A percentile compares a stretch with the other conserved stretches of the same genome.
Conservation (phyloP, 2,113 vertebrate genomes). For the Apteryx mantelli region DNA sequence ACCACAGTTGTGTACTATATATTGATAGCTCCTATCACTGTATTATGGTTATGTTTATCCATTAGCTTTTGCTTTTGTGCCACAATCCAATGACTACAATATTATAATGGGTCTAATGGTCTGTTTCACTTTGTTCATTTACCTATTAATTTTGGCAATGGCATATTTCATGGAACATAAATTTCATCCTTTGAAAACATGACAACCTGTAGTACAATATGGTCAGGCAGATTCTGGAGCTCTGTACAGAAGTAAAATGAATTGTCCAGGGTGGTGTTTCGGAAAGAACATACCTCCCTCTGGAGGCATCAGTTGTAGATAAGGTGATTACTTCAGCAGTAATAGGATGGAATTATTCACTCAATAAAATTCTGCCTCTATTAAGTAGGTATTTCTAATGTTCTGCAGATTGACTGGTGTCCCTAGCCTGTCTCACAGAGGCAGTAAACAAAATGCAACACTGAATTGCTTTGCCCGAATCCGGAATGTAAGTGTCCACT, state of each 20-base stretch:
- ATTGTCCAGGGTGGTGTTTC: conserved; percentile 41
- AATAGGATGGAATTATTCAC: conserved; percentile 51
- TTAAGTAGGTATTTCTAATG: conserved; percentile 32
- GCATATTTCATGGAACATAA: conserved; percentile 75
- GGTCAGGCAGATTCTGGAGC: conserved; percentile 10
- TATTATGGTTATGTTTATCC: conserved; percentile 53
- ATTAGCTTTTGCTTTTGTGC: conserved; percentile 65
- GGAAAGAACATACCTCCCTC: conserved; percentile 15
- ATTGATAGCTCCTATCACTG: conserved; percentile 52
- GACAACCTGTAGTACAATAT: conserved; percentile 60
- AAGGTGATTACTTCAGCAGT: conserved; percentile 50
- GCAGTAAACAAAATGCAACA: conserved; percentile 55
- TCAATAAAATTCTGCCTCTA: conserved; percentile 48
- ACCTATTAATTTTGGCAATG: conserved; percentile 78
- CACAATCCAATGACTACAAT: conserved; percentile 46
- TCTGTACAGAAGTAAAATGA: conserved; percentile 41
- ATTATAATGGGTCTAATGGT: conserved; percentile 66
- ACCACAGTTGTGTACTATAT: conserved; percentile 34
- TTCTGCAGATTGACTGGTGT: conserved; percentile 1
- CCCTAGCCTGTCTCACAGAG: not conserved
- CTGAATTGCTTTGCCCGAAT: not conserved
- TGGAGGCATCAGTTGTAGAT: not conserved
- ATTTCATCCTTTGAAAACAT: conserved; percentile 68
- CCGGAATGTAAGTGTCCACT: not conserved
- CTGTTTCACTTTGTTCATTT: conserved; percentile 76